Base-by-base conservation (phyloP, 1,140 invertebrate species). In the Caenorhabditis latens region DNA sequence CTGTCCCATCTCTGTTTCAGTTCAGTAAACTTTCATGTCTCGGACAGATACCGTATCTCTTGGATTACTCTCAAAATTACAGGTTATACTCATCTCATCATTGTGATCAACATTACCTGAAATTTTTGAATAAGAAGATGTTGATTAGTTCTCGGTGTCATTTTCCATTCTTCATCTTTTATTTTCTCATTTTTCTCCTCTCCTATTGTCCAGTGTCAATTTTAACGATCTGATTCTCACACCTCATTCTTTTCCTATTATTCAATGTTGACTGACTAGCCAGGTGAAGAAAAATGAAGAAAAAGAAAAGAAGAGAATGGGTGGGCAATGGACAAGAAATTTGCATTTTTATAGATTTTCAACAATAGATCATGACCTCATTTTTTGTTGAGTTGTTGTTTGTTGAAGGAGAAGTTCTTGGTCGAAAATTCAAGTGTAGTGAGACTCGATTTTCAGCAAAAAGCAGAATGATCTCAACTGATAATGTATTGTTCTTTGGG, bases 341-440 rank as follows among this genome's bases (percentile, higher is more conserved):
- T 65, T 65, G 61, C 61, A 65, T 65, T 40, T 65, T 65, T 16
- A 65, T 58, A 58, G 57, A 65, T 65, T 65, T 65, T 65, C 32
- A 65, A 65, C 61, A 65, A 65, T 65, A 65, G 61, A 65, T 65
- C 32, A 32, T 19, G 61, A 65, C 61, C 61, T 65, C 61, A 65
- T 65, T 65, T 40, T 65, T 65, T 32, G 21, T 65, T 40, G 32
- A 32, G 32, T 32, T 32, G 32, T 32, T 32, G 32, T 32, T 32
- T 32, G 9, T 63, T 24, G 19, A 63, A 63, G 8, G 8, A 65
- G 40, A 40, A 40, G 21, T 65, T 65, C 1, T 40, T 40, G 32
- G 21, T 32, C 21, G 40, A 40, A 58, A 58, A 21, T 53, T 53
- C 50, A 16, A 11, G 13, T 53, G 50, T 14, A 14, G 13, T 3